Percentiles rank a stretch among this genome's conserved stretches.
phyloP scores from a whole-genome alignment of 2,888 invertebrate species.

The Latheticus oryzae region DNA sequence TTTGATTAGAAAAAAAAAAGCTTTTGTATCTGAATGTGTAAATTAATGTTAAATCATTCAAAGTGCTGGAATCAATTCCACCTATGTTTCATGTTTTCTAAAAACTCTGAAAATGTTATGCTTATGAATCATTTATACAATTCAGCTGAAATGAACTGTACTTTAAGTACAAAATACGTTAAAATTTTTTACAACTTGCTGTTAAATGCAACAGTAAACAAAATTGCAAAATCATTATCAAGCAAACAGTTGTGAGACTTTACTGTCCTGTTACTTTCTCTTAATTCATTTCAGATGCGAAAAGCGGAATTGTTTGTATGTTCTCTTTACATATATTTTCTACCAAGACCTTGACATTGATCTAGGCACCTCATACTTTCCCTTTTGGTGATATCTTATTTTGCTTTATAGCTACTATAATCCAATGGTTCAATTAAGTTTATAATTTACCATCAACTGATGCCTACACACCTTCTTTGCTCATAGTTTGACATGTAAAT shows the following conservation, averaged over 20 bases:
- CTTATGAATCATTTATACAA: too few relatives aligned
- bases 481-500: constrained; percentile 11
- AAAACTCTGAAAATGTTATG: too few relatives aligned
- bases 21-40: too few relatives aligned
- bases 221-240: too few relatives aligned
- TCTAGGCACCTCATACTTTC: constrained; percentile 39
- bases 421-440: constrained; percentile 2
- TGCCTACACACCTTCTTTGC: constrained; percentile 4
- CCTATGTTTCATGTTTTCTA: too few relatives aligned
- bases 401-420: not conserved
- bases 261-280: constrained; percentile 27
- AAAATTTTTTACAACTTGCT: too few relatives aligned
- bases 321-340: constrained; percentile 45
- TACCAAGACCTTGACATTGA: constrained; percentile 46
- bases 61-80: too few relatives aligned
- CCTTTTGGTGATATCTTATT: constrained; percentile 40
- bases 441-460: constrained; percentile 7
- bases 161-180: too few relatives aligned
- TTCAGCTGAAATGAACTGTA: too few relatives aligned
- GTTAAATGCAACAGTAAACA: too few relatives aligned
- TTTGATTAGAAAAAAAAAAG: too few relatives aligned
- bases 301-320: constrained; percentile 37
- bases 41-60: too few relatives aligned
- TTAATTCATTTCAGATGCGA: constrained; percentile 37
- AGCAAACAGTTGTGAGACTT: constrained; percentile 15